Conservation (phyloP, 2,113 vertebrate species). For the Dryoscopus gambensis region DNA sequence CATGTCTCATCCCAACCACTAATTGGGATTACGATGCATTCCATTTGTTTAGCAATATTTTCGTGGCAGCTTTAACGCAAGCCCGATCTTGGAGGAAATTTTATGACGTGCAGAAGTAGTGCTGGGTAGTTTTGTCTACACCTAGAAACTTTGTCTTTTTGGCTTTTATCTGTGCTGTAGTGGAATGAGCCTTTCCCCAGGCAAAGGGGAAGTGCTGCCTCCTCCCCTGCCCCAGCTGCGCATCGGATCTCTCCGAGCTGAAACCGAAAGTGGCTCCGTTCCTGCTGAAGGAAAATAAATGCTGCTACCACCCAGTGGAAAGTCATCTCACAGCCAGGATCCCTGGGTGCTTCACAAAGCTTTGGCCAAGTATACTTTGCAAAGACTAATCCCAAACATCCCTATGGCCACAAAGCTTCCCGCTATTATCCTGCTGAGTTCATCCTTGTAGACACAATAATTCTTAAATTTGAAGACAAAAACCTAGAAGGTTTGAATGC, state of each 20-base stretch:
- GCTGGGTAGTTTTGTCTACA: rapidly evolving
- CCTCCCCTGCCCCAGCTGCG: not conserved
- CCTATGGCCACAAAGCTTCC: not conserved
- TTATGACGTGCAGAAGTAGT: rapidly evolving
- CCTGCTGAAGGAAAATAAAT: not conserved
- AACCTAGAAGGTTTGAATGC: not conserved
- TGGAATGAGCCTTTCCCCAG: not conserved
- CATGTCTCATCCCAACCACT: not conserved
- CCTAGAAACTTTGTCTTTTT: too few species aligned
- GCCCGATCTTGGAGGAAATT: not conserved
- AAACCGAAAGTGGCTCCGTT: not conserved
- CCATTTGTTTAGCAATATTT: not conserved
- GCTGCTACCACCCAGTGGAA: conserved; percentile 46
- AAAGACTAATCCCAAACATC: not conserved
- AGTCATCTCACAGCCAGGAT: not conserved
- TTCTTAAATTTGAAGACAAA: not conserved
- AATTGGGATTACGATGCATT: not conserved
- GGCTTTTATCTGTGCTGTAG: not conserved
- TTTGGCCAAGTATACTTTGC: not conserved
- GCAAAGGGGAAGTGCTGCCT: not conserved
- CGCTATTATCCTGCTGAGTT: not conserved
- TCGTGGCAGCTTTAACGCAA: rapidly evolving
- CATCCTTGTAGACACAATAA: not conserved
- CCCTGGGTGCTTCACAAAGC: not conserved
- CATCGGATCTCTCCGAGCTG: rapidly evolving